Percentiles rank a stretch among this genome's conserved stretches.
These are phyloP conservation scores for Anguilla marmorata DNA, from an alignment of 2,797 vertebrate genomes.

Conservation along the genomic window DNA sequence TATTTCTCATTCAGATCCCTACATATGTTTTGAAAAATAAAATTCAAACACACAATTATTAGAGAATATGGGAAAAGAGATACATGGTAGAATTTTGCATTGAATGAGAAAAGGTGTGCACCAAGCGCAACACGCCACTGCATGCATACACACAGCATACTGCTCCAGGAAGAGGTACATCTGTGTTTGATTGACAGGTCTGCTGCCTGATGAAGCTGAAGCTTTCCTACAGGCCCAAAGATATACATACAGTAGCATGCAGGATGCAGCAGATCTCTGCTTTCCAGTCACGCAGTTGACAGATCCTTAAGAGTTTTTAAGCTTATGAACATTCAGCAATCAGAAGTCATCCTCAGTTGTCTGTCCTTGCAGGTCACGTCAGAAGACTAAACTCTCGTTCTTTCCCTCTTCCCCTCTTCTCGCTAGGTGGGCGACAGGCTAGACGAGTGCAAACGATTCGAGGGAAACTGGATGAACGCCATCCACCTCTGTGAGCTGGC, in stretches of 20 bases:
- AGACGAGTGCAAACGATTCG: conserved; percentile 80
- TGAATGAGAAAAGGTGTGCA: neutral
- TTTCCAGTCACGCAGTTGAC: neutral
- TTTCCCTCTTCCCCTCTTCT: conserved; percentile 33
- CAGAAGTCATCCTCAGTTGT: neutral
- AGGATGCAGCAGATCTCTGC: neutral
- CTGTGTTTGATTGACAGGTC: neutral
- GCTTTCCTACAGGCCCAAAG: neutral
- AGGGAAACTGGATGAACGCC: conserved; percentile 84
- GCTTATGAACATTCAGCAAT: neutral
- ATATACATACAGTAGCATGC: neutral
- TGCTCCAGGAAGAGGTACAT: neutral
- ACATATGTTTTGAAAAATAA: neutral
- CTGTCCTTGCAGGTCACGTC: neutral
- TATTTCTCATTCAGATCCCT: too few species aligned
- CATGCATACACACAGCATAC: neutral
- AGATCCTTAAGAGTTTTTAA: neutral
- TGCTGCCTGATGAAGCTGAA: neutral
- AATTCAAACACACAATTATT: neutral
- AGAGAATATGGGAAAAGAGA: neutral
- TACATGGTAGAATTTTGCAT: neutral
- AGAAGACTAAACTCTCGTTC: conserved; percentile 20
- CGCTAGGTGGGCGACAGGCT: conserved; percentile 78
- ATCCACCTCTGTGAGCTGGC: conserved; percentile 86
- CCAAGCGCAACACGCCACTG: neutral